These are phyloP conservation scores for Microtus richardsoni DNA, from an alignment of 2,113 vertebrate genomes.

Conservation along the genomic window DNA sequence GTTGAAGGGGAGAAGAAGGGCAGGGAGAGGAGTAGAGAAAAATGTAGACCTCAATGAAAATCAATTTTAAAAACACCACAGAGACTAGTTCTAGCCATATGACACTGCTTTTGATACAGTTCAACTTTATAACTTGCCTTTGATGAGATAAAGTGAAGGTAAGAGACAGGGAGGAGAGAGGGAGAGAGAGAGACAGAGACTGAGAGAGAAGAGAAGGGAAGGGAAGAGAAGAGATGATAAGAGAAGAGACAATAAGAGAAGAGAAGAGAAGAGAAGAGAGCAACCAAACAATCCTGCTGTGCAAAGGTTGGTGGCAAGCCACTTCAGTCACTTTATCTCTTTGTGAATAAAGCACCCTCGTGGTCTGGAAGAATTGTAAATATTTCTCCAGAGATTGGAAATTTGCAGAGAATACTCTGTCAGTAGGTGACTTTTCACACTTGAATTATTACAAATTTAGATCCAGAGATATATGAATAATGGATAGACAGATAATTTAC, in stretches of 20 bases:
- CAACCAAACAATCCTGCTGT: background rate
- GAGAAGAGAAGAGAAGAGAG: background rate
- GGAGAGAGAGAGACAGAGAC: background rate
- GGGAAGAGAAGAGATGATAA: too few species aligned
- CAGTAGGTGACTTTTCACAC: background rate
- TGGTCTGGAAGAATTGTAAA: constrained; percentile 17
- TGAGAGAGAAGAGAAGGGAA: background rate
- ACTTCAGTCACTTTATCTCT: constrained; percentile 55
- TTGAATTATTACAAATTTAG: constrained; percentile 54
- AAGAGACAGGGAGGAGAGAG: constrained; percentile 3
- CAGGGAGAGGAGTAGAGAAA: too few species aligned
- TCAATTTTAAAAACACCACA: too few species aligned
- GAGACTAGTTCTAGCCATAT: constrained; percentile 30
- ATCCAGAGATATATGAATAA: constrained; percentile 47
- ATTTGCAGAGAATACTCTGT: constrained; percentile 28
- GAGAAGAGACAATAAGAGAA: too few species aligned
- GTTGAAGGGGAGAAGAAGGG: too few species aligned
- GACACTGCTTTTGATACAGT: constrained; percentile 40
- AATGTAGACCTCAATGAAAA: too few species aligned
- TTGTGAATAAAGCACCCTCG: background rate
- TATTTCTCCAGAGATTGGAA: constrained; percentile 41
- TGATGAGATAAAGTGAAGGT: constrained; percentile 37
- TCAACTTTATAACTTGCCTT: constrained; percentile 56
- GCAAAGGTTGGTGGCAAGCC: background rate
- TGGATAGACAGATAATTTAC: constrained; percentile 41